Percentiles rank a stretch among this genome's conserved stretches.
phyloP scores from a whole-genome alignment of 2,797 vertebrate genomes.

The Pristis pectinata region DNA sequence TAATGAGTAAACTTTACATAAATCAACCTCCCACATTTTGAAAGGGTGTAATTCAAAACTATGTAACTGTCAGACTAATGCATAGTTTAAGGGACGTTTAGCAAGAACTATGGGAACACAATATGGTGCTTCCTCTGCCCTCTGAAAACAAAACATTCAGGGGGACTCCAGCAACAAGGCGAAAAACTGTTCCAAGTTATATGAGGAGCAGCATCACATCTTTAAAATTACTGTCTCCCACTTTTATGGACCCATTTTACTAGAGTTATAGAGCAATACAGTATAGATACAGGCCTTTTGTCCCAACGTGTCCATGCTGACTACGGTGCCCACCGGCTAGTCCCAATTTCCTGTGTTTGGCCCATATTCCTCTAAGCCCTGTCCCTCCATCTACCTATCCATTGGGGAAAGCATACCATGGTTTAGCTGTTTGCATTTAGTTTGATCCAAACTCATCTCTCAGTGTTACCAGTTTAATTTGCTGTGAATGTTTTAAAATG shows the following conservation, averaged over 20 bases:
- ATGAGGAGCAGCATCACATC: not conserved
- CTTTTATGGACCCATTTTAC: no score
- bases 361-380: no score
- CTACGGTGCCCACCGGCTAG: no score
- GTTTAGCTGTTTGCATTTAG: no score
- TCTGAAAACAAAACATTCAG: not conserved
- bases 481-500: not conserved
- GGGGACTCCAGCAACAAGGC: not conserved
- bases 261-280: no score
- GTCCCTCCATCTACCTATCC: no score
- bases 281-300: no score
- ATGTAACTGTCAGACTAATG: not conserved
- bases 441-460: not conserved
- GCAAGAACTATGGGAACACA: not conserved
- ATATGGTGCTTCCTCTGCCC: not conserved
- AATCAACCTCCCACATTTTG: not conserved
- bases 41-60: not conserved
- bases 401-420: no score
- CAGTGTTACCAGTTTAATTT: not conserved
- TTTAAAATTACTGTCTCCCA: no score
- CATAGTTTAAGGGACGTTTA: not conserved
- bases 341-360: no score
- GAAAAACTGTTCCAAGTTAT: not conserved
- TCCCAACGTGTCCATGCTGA: no score
- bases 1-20: not conserved